A percentile compares a stretch with the other conserved stretches of the same genome.
These are phyloP conservation scores for Crypturellus undulatus DNA, from an alignment of 2,113 vertebrate species.

Conservation along the genomic window DNA sequence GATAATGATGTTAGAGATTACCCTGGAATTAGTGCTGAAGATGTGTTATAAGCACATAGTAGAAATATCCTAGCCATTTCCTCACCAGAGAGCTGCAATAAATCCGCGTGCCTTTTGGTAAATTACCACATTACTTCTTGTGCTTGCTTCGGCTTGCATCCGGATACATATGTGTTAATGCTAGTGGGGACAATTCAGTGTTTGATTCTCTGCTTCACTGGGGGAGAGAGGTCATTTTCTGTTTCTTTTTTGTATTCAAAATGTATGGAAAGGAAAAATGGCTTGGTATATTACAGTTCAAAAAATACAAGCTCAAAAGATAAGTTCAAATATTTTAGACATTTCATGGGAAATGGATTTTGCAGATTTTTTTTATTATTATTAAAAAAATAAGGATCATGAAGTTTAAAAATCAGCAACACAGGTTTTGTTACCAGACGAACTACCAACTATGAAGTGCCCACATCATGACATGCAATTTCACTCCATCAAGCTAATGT, in stretches of 20 bases:
- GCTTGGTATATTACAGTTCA: not conserved
- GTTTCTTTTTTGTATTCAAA: not conserved
- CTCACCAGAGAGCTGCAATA: conserved; percentile 53
- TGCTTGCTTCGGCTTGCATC: conserved; percentile 6
- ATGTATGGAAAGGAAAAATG: not conserved
- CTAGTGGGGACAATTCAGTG: not conserved
- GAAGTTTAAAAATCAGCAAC: not conserved
- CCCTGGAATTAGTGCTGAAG: conserved; percentile 49
- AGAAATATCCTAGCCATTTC: conserved; percentile 53
- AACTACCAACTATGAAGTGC: not conserved
- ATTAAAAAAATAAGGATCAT: conserved; percentile 10
- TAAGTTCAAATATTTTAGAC: not conserved
- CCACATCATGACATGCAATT: not conserved
- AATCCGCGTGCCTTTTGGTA: conserved; percentile 46
- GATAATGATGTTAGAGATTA: conserved; percentile 57
- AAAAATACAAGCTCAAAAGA: conserved; percentile 27
- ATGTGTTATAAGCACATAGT: conserved; percentile 20
- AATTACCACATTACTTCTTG: conserved; percentile 34
- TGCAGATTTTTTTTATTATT: not conserved
- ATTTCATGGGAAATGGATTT: not conserved
- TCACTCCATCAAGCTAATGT: conserved; percentile 18
- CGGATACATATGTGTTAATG: not conserved
- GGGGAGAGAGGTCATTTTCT: not conserved
- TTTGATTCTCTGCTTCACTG: not conserved
- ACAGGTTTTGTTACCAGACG: not conserved